These are phyloP conservation scores for Neotoxoptera formosana DNA, from an alignment of 1,140 invertebrate genomes.

Conservation along the genomic window DNA sequence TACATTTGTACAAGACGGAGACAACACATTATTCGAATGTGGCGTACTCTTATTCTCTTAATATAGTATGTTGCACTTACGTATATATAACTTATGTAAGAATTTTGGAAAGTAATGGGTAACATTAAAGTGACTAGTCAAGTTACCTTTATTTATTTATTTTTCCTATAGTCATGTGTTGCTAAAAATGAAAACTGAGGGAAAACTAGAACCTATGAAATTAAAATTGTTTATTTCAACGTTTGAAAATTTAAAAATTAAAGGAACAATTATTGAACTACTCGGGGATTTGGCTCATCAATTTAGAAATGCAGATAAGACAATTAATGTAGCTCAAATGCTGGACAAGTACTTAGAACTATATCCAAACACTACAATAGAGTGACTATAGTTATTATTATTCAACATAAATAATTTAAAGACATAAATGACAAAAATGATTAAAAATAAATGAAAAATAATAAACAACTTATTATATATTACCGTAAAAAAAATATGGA, in stretches of 20 bases:
- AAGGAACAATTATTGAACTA: neutral
- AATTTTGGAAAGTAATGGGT: neutral
- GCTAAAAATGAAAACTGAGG: neutral
- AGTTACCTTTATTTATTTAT: neutral
- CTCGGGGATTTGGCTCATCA: neutral
- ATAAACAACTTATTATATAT: neutral
- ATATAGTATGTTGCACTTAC: neutral
- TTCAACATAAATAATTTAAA: neutral
- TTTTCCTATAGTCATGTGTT: neutral
- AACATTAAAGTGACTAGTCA: neutral
- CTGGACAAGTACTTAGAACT: neutral
- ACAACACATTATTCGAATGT: too few species aligned
- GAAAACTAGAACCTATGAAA: neutral
- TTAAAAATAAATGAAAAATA: neutral
- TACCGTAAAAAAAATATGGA: neutral
- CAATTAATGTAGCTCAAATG: neutral
- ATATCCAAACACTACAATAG: neutral
- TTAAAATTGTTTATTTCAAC: neutral
- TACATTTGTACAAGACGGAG: too few species aligned
- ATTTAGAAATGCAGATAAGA: neutral
- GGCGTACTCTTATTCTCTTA: too few species aligned
- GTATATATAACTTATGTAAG: neutral
- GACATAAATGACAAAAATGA: neutral
- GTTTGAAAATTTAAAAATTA: slow-evolving; percentile 34
- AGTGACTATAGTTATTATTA: neutral